A percentile compares a stretch with the other conserved stretches of the same genome.
phyloP scores from a whole-genome alignment of 2,797 vertebrate species.

The Melanotaenia maccullochi region DNA sequence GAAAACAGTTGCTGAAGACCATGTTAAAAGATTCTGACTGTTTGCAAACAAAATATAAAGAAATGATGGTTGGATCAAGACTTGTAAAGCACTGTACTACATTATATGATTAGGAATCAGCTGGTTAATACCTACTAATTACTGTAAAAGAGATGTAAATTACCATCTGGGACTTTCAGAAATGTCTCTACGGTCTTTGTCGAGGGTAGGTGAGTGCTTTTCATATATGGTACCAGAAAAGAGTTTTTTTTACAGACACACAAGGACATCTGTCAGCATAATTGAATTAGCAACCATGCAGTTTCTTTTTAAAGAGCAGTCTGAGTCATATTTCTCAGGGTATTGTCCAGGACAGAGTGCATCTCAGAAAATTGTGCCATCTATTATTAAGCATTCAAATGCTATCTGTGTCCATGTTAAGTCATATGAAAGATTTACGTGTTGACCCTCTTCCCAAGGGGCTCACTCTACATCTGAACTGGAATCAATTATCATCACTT shows the following conservation, averaged over 20 bases:
- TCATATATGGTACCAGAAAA: constrained; percentile 26
- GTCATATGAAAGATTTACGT: background rate
- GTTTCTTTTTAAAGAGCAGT: constrained; percentile 2
- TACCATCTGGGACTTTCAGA: background rate
- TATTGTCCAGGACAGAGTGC: constrained; percentile 8
- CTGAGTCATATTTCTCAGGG: background rate
- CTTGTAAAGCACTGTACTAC: background rate
- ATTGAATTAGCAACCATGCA: constrained; percentile 13
- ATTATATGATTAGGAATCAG: background rate
- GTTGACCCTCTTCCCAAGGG: constrained; percentile 15
- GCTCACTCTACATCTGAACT: constrained; percentile 22
- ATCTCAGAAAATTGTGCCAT: constrained; percentile 3
- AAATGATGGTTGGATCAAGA: background rate
- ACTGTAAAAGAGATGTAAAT: background rate
- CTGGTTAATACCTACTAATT: background rate
- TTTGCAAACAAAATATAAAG: too few species aligned
- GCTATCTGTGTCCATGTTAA: constrained; percentile 4
- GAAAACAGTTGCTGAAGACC: background rate
- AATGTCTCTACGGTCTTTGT: background rate
- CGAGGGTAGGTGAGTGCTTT: constrained; percentile 18
- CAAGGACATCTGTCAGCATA: constrained; percentile 38
- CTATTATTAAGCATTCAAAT: constrained; percentile 17
- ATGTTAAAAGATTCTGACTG: background rate
- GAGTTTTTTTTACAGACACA: constrained; percentile 44
- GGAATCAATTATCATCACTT: constrained; percentile 54